phyloP scores from a whole-genome alignment of 2,113 vertebrate genomes.

The Callipepla squamata region DNA sequence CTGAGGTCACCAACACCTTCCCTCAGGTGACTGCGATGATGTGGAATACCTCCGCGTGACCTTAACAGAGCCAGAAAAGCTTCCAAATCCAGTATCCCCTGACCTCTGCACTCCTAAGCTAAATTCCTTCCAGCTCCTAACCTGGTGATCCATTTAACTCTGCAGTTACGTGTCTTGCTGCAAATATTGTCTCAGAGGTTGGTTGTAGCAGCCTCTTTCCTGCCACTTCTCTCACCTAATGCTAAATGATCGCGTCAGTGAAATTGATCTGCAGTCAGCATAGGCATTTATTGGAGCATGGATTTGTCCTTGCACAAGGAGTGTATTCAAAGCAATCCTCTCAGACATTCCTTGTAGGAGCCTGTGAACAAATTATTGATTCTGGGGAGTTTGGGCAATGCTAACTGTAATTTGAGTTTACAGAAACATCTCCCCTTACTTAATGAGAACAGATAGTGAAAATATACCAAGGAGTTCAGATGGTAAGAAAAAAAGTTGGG shows the following conservation, averaged over 20 bases:
- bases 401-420: not conserved
- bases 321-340: not conserved
- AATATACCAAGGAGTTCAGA: not conserved
- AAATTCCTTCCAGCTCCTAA: not conserved
- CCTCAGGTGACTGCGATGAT: not conserved
- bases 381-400: not conserved
- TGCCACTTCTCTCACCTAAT: not conserved
- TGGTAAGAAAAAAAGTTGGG: not conserved
- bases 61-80: not conserved
- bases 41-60: not conserved
- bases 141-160: not conserved
- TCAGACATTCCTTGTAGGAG: not conserved
- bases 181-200: not conserved
- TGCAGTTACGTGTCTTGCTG: not conserved
- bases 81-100: not conserved
- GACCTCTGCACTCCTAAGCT: not conserved
- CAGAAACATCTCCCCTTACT: not conserved
- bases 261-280: not conserved
- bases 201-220: not conserved
- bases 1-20: not conserved
- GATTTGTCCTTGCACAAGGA: not conserved
- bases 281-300: not conserved
- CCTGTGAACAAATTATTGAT: not conserved
- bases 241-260: not conserved
- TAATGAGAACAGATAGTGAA: not conserved